Evolutionary conservation across 2,113 vertebrate genomes (phyloP).

Genomic region (Petrocephalus zakoni): DNA sequence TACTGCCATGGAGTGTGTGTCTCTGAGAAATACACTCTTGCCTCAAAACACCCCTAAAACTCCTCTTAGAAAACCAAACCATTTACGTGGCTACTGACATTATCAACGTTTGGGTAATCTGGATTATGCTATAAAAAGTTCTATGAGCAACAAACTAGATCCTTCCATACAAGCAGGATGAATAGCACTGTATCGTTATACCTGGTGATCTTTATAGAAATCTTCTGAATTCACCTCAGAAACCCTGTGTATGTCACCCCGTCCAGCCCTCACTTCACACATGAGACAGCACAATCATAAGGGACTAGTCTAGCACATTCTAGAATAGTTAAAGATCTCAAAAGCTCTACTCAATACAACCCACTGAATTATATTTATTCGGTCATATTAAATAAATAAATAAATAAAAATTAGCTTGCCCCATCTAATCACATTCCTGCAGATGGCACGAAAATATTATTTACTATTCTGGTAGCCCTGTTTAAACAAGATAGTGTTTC

Average conservation of each 20-base stretch:
- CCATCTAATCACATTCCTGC: slow-evolving; percentile 52
- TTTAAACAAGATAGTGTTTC: slow-evolving; percentile 70
- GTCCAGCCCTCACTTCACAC: background rate
- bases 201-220: slow-evolving; percentile 41
- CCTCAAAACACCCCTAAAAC: background rate
- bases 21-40: too few relatives aligned
- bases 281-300: background rate
- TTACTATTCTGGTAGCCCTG: slow-evolving; percentile 80
- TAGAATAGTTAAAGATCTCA: slow-evolving; percentile 44
- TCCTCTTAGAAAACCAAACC: background rate
- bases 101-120: slow-evolving; percentile 20
- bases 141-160: background rate
- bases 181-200: background rate
- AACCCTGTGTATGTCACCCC: background rate
- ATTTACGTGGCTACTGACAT: slow-evolving; percentile 13
- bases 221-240: background rate
- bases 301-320: slow-evolving; percentile 32
- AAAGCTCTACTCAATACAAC: slow-evolving; percentile 27
- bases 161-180: background rate
- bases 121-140: slow-evolving; percentile 29
- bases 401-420: slow-evolving; percentile 63
- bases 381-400: slow-evolving; percentile 32
- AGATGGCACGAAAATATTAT: slow-evolving; percentile 65
- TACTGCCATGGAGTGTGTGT: background rate
- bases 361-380: slow-evolving; percentile 10